Base-by-base conservation (phyloP, 2,797 vertebrate genomes). In the Galaxias olidus region DNA sequence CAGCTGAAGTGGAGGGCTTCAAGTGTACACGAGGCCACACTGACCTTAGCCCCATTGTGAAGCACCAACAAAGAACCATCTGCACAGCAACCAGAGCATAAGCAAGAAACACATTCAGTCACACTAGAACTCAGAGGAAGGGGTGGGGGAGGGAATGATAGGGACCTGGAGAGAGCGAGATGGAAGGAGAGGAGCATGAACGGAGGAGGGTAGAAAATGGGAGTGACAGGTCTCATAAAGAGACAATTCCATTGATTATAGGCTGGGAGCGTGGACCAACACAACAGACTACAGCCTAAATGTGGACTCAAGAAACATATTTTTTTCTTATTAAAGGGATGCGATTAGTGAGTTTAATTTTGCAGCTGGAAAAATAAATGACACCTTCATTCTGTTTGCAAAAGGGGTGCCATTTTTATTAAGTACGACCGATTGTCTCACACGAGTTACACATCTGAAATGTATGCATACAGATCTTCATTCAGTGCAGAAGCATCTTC, bases 11-110 rank as follows among this genome's bases (percentile, higher is more conserved):
- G 79, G 73, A 79, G 81, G 86, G 30, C 30, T 30, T 30, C 3
- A 30, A 87, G 83, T 82, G 87, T 72, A 75, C 81, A 81, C 86
- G 81, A 84, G 87, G 84, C 80, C 84, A 68, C 77, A 79, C 76
- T 89, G 87, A 92, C 90, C 90, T 89, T 83, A 80, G 85, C 75
- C 71, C 89, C 77, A 92, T 93, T 92, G 91, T 93, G 86, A 88
- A 82, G 78, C 79, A 82, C 80, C 85, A 92, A 93, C 92, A 93
- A 93, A 91, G 91, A 91, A 81, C 91, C 92, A 93, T 93, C 92
- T 93, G 92, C 92, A 90, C 85, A 74, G 87, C 86, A 92, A 90
- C 88, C 86, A 83, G 77, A 84, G 85, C 83, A 70, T 76, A 86
- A 79, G 81, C 78, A 82, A 87, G 87, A 85, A 84, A 57, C 54